phyloP scores from a whole-genome alignment of 37 sponge, comb jelly and placozoan genomes.

The Spongia lamella region DNA sequence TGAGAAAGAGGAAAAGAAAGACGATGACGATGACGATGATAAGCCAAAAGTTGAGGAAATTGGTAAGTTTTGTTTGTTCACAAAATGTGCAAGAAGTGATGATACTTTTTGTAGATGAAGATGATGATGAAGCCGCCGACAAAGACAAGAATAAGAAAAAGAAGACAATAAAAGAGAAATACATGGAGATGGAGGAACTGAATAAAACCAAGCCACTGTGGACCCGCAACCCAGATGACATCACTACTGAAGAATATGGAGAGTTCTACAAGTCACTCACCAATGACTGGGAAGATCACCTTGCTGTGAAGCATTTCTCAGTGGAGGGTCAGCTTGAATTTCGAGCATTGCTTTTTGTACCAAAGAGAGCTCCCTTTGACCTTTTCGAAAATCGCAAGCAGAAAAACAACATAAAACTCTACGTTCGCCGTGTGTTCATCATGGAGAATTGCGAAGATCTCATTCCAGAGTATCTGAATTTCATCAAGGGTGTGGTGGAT shows the following conservation, averaged over 20 bases:
- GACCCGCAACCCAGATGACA: constrained; percentile 98
- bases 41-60: constrained; percentile 56
- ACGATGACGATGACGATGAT: constrained; percentile 58
- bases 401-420: constrained; percentile 99
- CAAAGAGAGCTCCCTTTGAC: constrained; percentile 97
- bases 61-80: not conserved
- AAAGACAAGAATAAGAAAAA: constrained; percentile 57
- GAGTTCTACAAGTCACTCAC: constrained; percentile 99
- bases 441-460: constrained; percentile 99
- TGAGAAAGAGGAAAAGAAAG: constrained; percentile 54
- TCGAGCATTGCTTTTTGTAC: constrained; percentile 92
- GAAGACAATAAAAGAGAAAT: constrained; percentile 92
- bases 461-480: constrained; percentile 99
- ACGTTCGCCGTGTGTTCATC: constrained; percentile 98
- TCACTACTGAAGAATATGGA: constrained; percentile 95
- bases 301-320: constrained; percentile 99
- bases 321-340: constrained; percentile 99
- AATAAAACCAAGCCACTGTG: constrained; percentile 99
- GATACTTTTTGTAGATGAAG: constrained; percentile 15
- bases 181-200: constrained; percentile 94
- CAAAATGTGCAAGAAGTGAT: too few relatives aligned
- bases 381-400: constrained; percentile 97
- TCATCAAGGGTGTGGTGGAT: constrained; percentile 96
- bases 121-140: constrained; percentile 64
- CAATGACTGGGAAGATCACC: constrained; percentile 99